Evolutionary conservation across 2,888 invertebrate genomes (phyloP), one percentile per base, ranked within the genome.

Genomic region (Polydrusus pterygomalis): DNA sequence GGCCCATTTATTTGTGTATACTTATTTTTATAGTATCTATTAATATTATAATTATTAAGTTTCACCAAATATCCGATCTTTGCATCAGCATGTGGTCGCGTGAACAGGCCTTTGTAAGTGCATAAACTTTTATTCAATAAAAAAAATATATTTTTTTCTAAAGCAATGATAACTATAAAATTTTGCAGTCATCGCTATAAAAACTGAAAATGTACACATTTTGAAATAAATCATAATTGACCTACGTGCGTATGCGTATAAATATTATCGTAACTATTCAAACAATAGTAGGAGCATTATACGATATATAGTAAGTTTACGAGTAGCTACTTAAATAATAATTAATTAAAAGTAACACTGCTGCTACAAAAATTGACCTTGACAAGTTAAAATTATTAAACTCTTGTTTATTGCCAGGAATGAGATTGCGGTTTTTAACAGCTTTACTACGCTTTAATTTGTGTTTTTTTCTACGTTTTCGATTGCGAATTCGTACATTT

Each of bases 351-450:
- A 56, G 6, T 34, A 56, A 56, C 25, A 25, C 13, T 15, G 20
- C 9, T 34, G 13, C 34, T 56, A 2, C 9, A 56, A 34, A 34
- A 56, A 34, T 34, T 15, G 34, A 15, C 56, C 56, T 56, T 56
- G 15, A 56, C 1, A 15, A 56, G 8, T 15, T 56, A 34, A 56
- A 56, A 15, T 56, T 30, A 7, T 56, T 56, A 56, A 56, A 56
- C 56, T 56, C 56, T 34, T 34, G 34, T 34, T 56, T 34, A 56
- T 34, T 56, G n/a, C 15, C n/a, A 8, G 15, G 15, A 56, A 56
- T 56, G 34, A 56, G 30, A 56, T 56, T 56, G 56, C 34, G n/a
- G 1, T 34, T 56, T 56, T 15, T n/a, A 15, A 30, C 34, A 56
- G 10, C n/a, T n/a, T 56, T 56, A 56, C 15, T 56, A 34, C 56